Base-by-base conservation (phyloP, 2,113 vertebrate species). In the Vulpes vulpes region DNA sequence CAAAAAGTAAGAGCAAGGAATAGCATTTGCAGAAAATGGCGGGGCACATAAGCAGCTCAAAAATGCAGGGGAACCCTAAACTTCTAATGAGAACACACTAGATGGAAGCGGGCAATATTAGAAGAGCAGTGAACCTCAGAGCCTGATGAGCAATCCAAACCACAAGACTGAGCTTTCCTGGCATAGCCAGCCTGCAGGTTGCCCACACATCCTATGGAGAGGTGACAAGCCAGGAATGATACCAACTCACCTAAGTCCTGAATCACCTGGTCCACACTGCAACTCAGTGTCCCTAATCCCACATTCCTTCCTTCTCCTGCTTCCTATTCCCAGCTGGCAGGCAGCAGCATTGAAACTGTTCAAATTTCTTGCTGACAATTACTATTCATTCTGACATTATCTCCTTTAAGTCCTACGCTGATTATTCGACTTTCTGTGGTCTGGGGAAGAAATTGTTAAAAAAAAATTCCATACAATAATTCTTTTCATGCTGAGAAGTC, bases 1-100 rank as follows among this genome's bases (percentile, higher is more conserved):
- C 64, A 62, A 84, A 94, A 95, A 71, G 19, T 43, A 71, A 91
- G 10, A 59, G n/a, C 11, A 62, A 95, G 67, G 67, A 89, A 81
- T 62, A 11, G 78, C 23, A 30, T 53, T 65, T 71, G 59, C 32
- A 87, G 69, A 97, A 94, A 95, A 89, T 6, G 15, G 43, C 19
- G 30, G 17, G 25, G 27, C 11, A 6, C 11, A 6, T 14, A 59
- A 87, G 65, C 32, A 94, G 69, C 67, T 96, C 16, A 80, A 20
- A 89, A 60, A 84, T 88, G 19, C 94, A 94, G 43, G n/a, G 9
- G 17, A 82, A 78, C 2, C 51, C 32, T 94, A 30, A 88, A 43
- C 25, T 94, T 93, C 8, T 88, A 71, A 84, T 65, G 20, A 95
- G 43, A 94, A 83, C 11, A 80, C 11, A 64, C 8, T 53, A 85